A percentile compares a stretch with the other conserved stretches of the same genome.
phyloP scores from a whole-genome alignment of 2,888 invertebrate genomes.

The Boloria euphrosyne region DNA sequence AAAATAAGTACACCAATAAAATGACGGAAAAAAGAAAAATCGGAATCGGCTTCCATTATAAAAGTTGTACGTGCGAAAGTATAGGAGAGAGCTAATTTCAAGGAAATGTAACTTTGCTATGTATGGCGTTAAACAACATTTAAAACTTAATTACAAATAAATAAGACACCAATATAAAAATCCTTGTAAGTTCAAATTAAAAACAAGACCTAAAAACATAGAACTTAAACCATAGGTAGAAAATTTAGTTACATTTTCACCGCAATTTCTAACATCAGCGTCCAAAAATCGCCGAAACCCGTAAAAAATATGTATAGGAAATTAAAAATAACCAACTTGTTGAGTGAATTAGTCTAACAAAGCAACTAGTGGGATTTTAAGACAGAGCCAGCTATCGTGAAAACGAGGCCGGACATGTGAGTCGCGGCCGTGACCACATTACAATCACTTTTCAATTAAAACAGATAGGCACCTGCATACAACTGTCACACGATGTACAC shows the following conservation, averaged over 20 bases:
- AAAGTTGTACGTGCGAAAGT: conserved; percentile 22
- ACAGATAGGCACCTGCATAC: conserved; percentile 77
- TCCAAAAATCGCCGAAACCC: background rate
- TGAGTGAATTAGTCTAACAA: conserved; percentile 57
- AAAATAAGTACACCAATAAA: background rate
- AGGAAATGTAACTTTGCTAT: conserved; percentile 26
- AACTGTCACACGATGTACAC: conserved; percentile 63
- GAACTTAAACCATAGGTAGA: too few species aligned
- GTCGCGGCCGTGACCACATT: conserved; percentile 79
- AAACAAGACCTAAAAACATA: too few species aligned
- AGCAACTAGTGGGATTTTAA: conserved; percentile 69
- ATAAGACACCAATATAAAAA: conserved; percentile 45
- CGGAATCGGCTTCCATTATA: conserved; percentile 5
- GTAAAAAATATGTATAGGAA: too few species aligned
- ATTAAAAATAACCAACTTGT: conserved; percentile 52
- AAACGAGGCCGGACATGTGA: conserved; percentile 81
- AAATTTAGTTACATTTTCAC: too few species aligned
- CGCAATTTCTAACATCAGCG: too few species aligned
- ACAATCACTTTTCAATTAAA: conserved; percentile 82
- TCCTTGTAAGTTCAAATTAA: too few species aligned
- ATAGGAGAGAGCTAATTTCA: conserved; percentile 30
- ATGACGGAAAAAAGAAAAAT: conserved; percentile 2
- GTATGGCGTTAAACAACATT: conserved; percentile 9
- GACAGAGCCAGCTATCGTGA: conserved; percentile 60
- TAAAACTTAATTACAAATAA: background rate